Base-by-base conservation (phyloP, 2,888 invertebrate genomes). In the Dryomyza anilis region DNA sequence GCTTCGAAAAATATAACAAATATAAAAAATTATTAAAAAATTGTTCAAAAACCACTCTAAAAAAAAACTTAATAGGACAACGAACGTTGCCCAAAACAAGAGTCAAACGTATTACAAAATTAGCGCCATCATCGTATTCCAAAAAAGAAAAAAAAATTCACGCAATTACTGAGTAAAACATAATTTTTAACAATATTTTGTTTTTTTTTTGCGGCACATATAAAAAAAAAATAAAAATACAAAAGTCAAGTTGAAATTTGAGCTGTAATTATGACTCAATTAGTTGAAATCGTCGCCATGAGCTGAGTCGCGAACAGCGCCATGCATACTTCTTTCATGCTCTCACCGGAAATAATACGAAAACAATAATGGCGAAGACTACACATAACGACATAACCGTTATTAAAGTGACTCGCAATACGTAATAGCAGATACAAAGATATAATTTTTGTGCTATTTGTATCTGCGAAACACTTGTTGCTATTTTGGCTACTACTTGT, bases 221-320 rank as follows among this genome's bases (percentile, higher is more conserved):
- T 43, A 57, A 58, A 21, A 45, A 45, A n/a, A 58, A 60, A 48
- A 12, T 46, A 29, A 33, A 45, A 61, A 52, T 39, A 27, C 52
- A 43, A 62, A 62, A 62, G 7, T 60, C 45, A 48, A 60, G 60
- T 55, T 21, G 21, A 14, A 21, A 23, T 55, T 33, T 59, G 63
- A 45, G 39, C 50, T 56, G 53, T 63, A 64, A 64, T 66, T 66
- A 66, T 58, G 63, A 63, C 63, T 66, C 60, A 66, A 66, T 66
- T 66, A 64, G 64, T 61, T 65, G 39, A 30, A 43, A 65, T 57
- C 57, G 65, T 57, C 50, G 61, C 23, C 45, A 48, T 3, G 36
- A n/a, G 55, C 16, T 48, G 29, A 10, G n/a, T n/a, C n/a, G n/a
- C n/a, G n/a, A n/a, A n/a, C n/a, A n/a, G n/a, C n/a, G n/a, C n/a